Base-by-base conservation (phyloP, 2,797 vertebrate species). In the Graptemys geographica region DNA sequence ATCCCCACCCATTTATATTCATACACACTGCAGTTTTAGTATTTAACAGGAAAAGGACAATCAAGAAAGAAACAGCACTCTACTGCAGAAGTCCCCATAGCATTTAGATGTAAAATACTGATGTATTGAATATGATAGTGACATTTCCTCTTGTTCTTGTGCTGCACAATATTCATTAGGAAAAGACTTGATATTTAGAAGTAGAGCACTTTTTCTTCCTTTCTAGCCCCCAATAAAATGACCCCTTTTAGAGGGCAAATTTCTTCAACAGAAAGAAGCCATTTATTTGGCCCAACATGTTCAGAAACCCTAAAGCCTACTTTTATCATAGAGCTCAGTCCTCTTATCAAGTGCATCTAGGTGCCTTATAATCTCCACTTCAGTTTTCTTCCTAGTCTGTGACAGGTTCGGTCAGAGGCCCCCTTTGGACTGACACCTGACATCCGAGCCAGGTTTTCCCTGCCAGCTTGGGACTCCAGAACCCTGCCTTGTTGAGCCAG, bases 31-130 rank as follows among this genome's bases (percentile, higher is more conserved):
- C 81, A 16, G 31, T 62, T 62, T 33, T 33, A 65, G 13, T 65
- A 28, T 72, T 81, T 62, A 86, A 86, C 5, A 87, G 47, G 11
- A 55, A 25, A 57, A 86, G 90, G 95, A 10, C 16, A 88, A 88
- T 21, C 31, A 72, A 84, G 33, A 44, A 56, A 5, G 18, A 49
- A n/a, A 65, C 9, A 65, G 31, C 33, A 65, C 33, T 18, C 31
- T 33, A 15, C 33, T 2, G 13, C 3, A 7, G 56, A 27, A 57
- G 25, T 57, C 56, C 11, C 11, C 25, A 57, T 25, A 25, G 56
- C 56, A 57, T 25, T 27, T 28, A 57, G 56, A 28, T 13, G 56
- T 57, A 28, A 57, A 57, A 28, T 55, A 55, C 10, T 23, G 8
- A 55, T 55, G 23, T 55, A 55, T 4, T 55, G 53, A 21, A 55